Percentiles rank a stretch among this genome's conserved stretches.
Evolutionary conservation across 2,113 vertebrate species (phyloP).

Genomic region (Macquaria ambigua): DNA sequence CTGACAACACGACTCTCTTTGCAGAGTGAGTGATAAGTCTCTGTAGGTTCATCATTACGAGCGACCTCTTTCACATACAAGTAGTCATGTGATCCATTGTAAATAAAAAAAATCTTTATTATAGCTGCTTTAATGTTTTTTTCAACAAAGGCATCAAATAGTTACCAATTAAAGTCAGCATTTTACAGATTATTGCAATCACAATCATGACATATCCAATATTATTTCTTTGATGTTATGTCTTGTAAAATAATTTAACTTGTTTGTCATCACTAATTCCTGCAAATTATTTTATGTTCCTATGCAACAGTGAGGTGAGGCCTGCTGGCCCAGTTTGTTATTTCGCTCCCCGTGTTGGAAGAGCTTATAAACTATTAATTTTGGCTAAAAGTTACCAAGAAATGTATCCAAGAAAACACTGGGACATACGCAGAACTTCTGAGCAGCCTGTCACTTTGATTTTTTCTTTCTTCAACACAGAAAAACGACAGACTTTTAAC

Average conservation of each 20-base stretch:
- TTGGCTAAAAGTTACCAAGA: conserved; percentile 19
- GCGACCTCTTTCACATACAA: neutral
- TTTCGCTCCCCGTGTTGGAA: conserved; percentile 2
- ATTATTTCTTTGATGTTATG: neutral
- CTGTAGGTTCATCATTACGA: neutral
- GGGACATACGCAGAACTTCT: neutral
- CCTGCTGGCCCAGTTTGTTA: neutral
- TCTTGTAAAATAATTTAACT: neutral
- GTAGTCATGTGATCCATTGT: neutral
- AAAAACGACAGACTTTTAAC: conserved; percentile 14
- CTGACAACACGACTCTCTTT: neutral
- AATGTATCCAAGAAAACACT: neutral
- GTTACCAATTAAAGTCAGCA: neutral
- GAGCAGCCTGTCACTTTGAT: neutral
- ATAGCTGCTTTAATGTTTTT: neutral
- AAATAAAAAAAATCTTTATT: too few relatives aligned
- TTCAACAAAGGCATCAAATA: neutral
- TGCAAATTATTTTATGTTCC: neutral
- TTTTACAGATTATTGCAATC: neutral
- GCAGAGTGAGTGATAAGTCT: too few relatives aligned
- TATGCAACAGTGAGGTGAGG: neutral
- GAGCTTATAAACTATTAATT: conserved; percentile 47
- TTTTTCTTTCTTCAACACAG: neutral
- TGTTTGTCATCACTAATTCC: neutral
- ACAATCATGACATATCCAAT: neutral